Percentiles rank a stretch among this genome's conserved stretches.
Evolutionary conservation across 2,888 invertebrate species (phyloP).

Genomic region (Adelognathus sp.): DNA sequence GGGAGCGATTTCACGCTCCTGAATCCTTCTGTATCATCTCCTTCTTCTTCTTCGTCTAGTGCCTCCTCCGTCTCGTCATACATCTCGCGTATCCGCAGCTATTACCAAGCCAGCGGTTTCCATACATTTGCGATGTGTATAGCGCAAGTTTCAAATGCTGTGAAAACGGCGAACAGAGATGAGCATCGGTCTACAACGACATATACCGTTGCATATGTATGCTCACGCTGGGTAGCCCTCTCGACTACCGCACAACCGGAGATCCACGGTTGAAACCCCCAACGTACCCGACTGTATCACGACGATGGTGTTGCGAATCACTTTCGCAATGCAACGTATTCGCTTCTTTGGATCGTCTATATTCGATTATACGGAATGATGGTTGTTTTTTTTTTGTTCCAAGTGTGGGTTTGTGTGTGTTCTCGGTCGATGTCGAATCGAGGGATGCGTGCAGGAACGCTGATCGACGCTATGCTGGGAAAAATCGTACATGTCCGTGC

Average conservation of each 20-base stretch:
- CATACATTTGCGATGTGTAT: not conserved
- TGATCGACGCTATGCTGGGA: slow-evolving; percentile 12
- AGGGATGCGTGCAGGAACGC: slow-evolving; percentile 31
- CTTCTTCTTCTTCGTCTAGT: not conserved
- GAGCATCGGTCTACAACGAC: not conserved
- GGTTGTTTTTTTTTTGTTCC: not conserved
- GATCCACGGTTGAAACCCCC: slow-evolving; percentile 7
- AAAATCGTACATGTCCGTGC: slow-evolving; percentile 18
- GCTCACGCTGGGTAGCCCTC: not conserved
- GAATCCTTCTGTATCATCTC: slow-evolving; percentile 11
- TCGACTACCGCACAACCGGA: slow-evolving; percentile 26
- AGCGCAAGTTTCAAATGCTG: not conserved
- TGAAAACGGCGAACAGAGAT: not conserved
- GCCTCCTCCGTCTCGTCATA: slow-evolving; percentile 26
- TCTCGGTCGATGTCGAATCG: not conserved
- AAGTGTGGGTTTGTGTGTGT: not conserved
- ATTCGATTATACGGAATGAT: slow-evolving; percentile 44
- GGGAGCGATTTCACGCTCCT: slow-evolving; percentile 41
- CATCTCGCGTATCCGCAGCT: slow-evolving; percentile 17
- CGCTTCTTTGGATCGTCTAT: slow-evolving; percentile 26
- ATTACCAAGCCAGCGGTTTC: not conserved
- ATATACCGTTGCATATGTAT: not conserved
- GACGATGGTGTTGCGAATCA: slow-evolving; percentile 48
- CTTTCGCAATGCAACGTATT: slow-evolving; percentile 48
- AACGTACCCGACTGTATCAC: slow-evolving; percentile 29